Percentiles rank a stretch among this genome's conserved stretches.
Evolutionary conservation across 2,797 vertebrate species (phyloP).

Genomic region (Philypnodon macrostomus): DNA sequence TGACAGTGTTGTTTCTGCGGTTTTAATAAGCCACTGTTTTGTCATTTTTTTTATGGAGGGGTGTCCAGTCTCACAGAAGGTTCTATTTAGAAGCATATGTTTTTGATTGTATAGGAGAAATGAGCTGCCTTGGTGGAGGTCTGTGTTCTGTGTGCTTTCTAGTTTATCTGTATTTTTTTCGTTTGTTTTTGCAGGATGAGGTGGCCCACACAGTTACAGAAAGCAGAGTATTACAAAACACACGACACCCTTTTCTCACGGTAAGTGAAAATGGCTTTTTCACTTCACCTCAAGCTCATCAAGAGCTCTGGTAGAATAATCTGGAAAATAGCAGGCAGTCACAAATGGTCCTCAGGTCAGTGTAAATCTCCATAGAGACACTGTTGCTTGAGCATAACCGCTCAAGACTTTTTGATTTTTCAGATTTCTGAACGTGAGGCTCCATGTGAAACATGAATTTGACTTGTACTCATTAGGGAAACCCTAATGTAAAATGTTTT

Average conservation of each 20-base stretch:
- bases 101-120: too few species aligned
- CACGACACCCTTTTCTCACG: constrained; percentile 87
- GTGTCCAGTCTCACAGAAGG: background rate
- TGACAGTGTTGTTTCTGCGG: too few species aligned
- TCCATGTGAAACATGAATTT: background rate
- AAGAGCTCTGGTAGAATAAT: background rate
- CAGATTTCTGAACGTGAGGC: too few species aligned
- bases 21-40: too few species aligned
- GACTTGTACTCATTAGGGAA: too few species aligned
- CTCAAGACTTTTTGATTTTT: too few species aligned
- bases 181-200: constrained; percentile 78
- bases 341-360: background rate
- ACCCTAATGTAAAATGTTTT: too few species aligned
- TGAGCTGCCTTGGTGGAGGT: too few species aligned
- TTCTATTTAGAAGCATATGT: too few species aligned
- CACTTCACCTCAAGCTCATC: background rate
- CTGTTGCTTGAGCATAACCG: too few species aligned
- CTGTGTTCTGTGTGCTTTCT: too few species aligned
- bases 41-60: background rate
- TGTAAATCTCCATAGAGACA: background rate
- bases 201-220: constrained; percentile 90
- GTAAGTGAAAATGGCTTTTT: constrained; percentile 62
- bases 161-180: too few species aligned
- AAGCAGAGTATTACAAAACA: constrained; percentile 89
- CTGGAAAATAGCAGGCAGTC: background rate